These are phyloP conservation scores for Cerceris ruficornis DNA, from an alignment of 2,888 invertebrate species.

Conservation along the genomic window DNA sequence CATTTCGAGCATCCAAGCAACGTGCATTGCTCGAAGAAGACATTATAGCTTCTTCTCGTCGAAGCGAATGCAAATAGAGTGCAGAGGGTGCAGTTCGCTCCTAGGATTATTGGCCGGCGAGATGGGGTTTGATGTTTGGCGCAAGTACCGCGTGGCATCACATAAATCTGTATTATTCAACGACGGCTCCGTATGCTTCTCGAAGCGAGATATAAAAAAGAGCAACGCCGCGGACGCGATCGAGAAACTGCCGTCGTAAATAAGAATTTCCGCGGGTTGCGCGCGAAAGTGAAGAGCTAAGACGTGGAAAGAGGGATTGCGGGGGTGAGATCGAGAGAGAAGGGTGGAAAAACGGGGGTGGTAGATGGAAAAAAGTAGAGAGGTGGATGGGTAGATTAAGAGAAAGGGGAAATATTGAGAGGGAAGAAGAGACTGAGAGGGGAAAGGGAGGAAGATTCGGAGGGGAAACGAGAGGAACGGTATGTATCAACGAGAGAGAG, in stretches of 20 bases:
- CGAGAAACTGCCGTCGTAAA: not conserved
- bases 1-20: no score
- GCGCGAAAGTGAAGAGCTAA: not conserved
- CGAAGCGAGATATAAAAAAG: not conserved
- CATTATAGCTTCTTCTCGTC: no score
- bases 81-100: not conserved
- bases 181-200: not conserved
- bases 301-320: not conserved
- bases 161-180: constrained; percentile 7
- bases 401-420: no score
- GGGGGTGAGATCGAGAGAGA: not conserved
- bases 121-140: not conserved
- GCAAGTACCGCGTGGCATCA: not conserved
- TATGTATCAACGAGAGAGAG: no score
- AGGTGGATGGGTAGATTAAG: no score
- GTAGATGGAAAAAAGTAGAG: not conserved
- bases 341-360: no score
- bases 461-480: no score
- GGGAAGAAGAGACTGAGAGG: no score
- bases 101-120: not conserved
- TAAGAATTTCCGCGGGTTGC: constrained; percentile 4
- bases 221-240: not conserved
- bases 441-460: no score
- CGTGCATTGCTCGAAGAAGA: no score
- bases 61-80: no score